Conservation (phyloP, 37 sponge, comb jelly and placozoan species). For the Petrosia ficiformis region DNA sequence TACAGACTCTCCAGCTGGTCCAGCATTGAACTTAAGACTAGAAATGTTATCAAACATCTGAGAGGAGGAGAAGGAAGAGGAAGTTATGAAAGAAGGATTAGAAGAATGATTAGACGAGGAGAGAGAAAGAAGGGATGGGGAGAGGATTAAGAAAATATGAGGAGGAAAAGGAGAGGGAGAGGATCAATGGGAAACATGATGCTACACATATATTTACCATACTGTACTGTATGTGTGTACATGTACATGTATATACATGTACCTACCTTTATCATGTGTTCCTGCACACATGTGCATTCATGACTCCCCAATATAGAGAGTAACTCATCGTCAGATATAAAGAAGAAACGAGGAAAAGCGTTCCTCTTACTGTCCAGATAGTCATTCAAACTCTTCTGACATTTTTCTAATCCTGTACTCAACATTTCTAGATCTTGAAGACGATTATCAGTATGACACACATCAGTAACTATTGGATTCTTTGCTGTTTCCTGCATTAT, state of each 20-base stretch:
- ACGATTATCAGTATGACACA: constrained; percentile 86
- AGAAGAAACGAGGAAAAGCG: constrained; percentile 99
- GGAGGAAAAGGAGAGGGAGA: not conserved
- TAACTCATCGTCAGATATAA: constrained; percentile 99
- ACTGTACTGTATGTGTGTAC: not conserved
- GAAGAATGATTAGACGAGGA: no score
- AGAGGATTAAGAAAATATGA: not conserved
- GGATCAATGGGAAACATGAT: not conserved
- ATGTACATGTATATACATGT: not conserved
- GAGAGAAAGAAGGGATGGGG: not conserved
- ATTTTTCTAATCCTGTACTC: constrained; percentile 84
- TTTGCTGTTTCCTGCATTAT: constrained; percentile 97
- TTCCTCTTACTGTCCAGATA: constrained; percentile 99
- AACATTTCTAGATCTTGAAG: constrained; percentile 91
- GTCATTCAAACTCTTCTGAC: constrained; percentile 98
- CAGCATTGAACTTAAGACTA: constrained; percentile 75
- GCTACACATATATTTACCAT: no score
- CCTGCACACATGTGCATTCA: constrained; percentile 98
- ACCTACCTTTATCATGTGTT: constrained; percentile 98
- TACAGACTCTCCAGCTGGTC: constrained; percentile 65
- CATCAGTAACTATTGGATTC: constrained; percentile 86
- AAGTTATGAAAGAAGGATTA: no score
- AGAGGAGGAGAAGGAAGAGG: not conserved
- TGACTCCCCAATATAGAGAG: constrained; percentile 94
- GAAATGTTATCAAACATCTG: constrained; percentile 99